phyloP scores from a whole-genome alignment of 2,888 invertebrate species.

The Plusia festucae region DNA sequence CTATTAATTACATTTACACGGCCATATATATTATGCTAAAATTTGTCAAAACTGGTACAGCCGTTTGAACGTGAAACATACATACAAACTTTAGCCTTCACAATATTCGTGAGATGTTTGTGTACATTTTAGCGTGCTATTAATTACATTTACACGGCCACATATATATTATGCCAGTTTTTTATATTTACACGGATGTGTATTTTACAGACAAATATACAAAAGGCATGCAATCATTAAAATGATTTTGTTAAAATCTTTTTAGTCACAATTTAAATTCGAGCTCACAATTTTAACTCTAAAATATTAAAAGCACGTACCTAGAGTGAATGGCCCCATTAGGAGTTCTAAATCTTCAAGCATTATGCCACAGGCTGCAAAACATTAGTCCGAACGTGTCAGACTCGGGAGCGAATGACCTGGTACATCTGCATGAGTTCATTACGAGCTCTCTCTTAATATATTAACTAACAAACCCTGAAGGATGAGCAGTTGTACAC shows the following conservation, averaged over 20 bases:
- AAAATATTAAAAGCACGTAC: constrained; percentile 5
- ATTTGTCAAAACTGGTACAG: too few species aligned
- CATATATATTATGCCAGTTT: too few species aligned
- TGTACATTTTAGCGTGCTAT: too few species aligned
- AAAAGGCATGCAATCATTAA: background rate
- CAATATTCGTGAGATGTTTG: too few species aligned
- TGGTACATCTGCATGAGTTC: background rate
- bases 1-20: too few species aligned
- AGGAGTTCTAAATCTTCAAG: constrained; percentile 29
- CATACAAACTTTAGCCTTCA: too few species aligned
- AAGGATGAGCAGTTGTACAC: background rate
- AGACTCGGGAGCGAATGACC: constrained; percentile 29
- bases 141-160: too few species aligned
- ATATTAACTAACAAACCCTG: background rate
- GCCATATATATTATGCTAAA: too few species aligned
- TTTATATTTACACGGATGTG: too few species aligned
- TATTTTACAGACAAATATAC: too few species aligned
- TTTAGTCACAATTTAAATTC: background rate
- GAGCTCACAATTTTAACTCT: background rate
- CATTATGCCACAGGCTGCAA: constrained; percentile 22
- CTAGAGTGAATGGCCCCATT: constrained; percentile 4
- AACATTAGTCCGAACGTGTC: constrained; percentile 29
- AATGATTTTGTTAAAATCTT: background rate
- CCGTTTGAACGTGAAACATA: too few species aligned
- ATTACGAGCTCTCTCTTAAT: background rate